These are phyloP conservation scores for Tympanuchus pallidicinctus DNA, from an alignment of 2,113 vertebrate genomes.

Conservation along the genomic window DNA sequence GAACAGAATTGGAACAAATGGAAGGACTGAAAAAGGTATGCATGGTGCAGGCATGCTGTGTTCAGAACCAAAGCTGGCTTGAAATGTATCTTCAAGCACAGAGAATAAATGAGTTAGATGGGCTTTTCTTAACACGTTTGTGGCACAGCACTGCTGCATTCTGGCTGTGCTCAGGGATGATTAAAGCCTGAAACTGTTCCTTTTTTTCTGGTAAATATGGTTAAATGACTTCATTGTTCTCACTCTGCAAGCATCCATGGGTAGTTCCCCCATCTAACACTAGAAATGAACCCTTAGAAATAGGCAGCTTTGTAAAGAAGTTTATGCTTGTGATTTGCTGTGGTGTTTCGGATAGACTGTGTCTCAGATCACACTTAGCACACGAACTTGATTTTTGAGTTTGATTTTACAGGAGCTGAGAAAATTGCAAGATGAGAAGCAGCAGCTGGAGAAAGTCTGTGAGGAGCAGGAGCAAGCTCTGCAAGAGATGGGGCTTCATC, in stretches of 20 bases:
- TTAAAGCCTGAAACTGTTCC: background rate
- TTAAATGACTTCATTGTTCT: background rate
- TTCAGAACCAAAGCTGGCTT: no score
- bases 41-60: background rate
- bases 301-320: background rate
- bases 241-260: background rate
- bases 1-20: slow-evolving; percentile 92
- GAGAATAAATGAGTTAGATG: background rate
- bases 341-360: background rate
- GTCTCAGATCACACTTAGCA: background rate
- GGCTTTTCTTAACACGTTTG: fast-evolving
- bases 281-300: background rate
- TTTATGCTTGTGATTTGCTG: background rate
- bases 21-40: slow-evolving; percentile 88
- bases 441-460: slow-evolving; percentile 87
- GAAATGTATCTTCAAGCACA: background rate
- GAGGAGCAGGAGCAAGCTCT: slow-evolving; percentile 95
- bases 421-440: slow-evolving; percentile 90
- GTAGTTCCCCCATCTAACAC: background rate
- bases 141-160: background rate
- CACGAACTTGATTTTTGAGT: background rate
- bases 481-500: slow-evolving; percentile 97
- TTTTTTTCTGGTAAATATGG: background rate
- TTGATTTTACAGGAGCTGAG: slow-evolving; percentile 84
- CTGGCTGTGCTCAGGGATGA: background rate